A percentile compares a stretch with the other conserved stretches of the same genome.
These are phyloP conservation scores for Aythya fuligula DNA, from an alignment of 2,797 vertebrate species.

Conservation along the genomic window DNA sequence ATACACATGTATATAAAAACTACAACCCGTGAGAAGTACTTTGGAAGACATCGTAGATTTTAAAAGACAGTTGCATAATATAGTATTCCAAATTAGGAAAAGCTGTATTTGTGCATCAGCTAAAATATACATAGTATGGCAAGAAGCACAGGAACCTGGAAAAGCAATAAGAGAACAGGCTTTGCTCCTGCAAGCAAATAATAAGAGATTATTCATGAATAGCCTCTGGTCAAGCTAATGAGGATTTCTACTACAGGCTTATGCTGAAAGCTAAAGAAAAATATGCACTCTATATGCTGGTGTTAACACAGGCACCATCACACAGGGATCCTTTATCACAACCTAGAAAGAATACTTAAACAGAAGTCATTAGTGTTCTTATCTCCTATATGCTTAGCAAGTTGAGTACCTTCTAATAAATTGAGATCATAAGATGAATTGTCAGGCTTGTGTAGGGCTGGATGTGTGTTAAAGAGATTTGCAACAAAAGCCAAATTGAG, in stretches of 20 bases:
- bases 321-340: background rate
- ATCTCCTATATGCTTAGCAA: background rate
- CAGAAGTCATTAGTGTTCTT: background rate
- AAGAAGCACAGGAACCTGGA: background rate
- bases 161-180: background rate
- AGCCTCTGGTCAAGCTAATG: background rate
- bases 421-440: constrained; percentile 80
- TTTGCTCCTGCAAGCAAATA: constrained; percentile 16
- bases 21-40: background rate
- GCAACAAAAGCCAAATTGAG: constrained; percentile 97
- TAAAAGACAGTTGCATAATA: background rate
- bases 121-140: background rate
- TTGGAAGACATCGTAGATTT: background rate
- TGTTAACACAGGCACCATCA: background rate
- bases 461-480: constrained; percentile 94
- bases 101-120: background rate
- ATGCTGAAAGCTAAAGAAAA: background rate
- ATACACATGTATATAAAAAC: background rate
- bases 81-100: background rate
- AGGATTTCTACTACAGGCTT: background rate
- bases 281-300: background rate
- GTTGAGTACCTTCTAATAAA: constrained; percentile 86
- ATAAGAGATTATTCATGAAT: background rate
- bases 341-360: background rate
- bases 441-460: constrained; percentile 81